phyloP scores from a whole-genome alignment of 2,113 vertebrate genomes.

The Sterrhoptilus dennistouni region DNA sequence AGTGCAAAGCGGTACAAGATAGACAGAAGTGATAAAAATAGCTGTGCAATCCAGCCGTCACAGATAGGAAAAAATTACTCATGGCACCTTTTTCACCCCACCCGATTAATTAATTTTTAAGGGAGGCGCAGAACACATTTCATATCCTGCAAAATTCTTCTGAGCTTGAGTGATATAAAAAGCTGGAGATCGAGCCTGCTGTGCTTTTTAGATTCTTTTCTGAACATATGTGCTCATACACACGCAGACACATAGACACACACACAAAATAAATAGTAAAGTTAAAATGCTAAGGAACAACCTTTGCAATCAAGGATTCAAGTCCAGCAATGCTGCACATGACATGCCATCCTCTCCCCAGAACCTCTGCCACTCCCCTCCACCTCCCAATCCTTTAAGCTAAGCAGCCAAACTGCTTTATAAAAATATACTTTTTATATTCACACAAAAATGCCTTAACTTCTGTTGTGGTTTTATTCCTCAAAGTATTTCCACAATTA shows the following conservation, averaged over 20 bases:
- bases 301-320: not conserved
- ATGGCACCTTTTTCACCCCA: not conserved
- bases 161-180: not conserved
- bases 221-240: not conserved
- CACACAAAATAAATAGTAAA: not conserved
- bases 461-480: not conserved
- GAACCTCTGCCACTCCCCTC: not conserved
- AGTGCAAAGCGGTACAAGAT: not conserved
- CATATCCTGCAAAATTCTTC: not conserved
- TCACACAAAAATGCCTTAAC: not conserved
- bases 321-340: not conserved
- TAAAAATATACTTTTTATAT: not conserved
- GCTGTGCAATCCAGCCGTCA: not conserved
- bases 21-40: not conserved
- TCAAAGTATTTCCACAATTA: not conserved
- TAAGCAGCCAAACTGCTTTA: not conserved
- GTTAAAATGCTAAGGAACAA: constrained; percentile 14
- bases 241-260: not conserved
- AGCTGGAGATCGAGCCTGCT: not conserved
- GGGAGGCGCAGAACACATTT: not conserved
- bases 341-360: not conserved
- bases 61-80: not conserved
- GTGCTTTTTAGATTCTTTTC: constrained; percentile 2
- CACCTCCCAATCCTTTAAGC: not conserved
- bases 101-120: not conserved